Conservation (phyloP, 53 echinoderm and acorn worm species). For the Glandiceps talaboti region DNA sequence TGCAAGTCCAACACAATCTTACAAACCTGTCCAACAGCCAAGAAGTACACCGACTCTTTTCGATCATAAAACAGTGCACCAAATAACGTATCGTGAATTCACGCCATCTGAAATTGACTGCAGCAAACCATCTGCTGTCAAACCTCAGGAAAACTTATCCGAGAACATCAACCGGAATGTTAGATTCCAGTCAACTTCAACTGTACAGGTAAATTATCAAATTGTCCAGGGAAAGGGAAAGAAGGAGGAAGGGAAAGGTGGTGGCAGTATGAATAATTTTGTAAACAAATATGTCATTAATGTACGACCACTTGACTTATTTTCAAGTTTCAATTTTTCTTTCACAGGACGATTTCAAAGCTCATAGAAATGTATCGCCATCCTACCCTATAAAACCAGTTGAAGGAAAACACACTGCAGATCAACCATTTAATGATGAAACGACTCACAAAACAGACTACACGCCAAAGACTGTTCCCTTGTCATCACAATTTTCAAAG, state of each 20-base stretch:
- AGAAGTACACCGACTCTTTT: conserved; percentile 34
- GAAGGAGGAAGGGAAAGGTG: too few relatives aligned
- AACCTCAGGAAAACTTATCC: conserved; percentile 48
- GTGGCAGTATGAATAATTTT: too few relatives aligned
- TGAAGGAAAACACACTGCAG: conserved; percentile 32
- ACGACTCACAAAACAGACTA: conserved; percentile 78
- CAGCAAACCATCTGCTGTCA: conserved; percentile 34
- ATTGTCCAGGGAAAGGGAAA: too few relatives aligned
- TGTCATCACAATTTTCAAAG: conserved; percentile 9
- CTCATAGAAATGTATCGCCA: conserved; percentile 57
- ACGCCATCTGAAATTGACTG: conserved; percentile 28
- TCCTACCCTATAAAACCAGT: conserved; percentile 56
- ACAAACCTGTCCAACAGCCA: conserved; percentile 35
- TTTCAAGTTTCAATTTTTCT: too few relatives aligned
- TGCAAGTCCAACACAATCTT: conserved; percentile 32
- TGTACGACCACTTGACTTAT: too few relatives aligned
- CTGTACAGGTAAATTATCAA: conserved; percentile 91
- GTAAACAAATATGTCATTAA: too few relatives aligned
- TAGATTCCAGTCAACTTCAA: conserved; percentile 30
- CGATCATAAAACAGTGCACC: conserved; percentile 49
- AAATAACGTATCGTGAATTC: conserved; percentile 51
- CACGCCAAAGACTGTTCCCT: conserved; percentile 29
- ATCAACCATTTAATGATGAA: conserved; percentile 39
- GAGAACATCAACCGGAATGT: not conserved
- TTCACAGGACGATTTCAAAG: conserved; percentile 66